Percentiles rank a stretch among this genome's conserved stretches.
Evolutionary conservation across 2,888 invertebrate genomes (phyloP).

Genomic region (Aporophyla nigra): DNA sequence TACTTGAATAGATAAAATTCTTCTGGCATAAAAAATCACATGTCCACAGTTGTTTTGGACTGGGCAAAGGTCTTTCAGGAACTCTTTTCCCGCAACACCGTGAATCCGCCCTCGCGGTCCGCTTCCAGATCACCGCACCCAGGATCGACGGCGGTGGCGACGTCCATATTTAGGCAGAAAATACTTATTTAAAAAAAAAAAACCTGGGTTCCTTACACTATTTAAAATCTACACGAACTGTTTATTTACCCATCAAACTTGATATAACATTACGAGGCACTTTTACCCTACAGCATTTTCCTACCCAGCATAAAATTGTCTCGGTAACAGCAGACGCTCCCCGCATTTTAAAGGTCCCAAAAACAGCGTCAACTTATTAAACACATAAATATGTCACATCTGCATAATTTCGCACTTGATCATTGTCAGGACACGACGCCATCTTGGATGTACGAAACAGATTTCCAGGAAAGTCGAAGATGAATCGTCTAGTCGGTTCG

Average conservation of each 20-base stretch:
- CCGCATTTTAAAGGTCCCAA: conserved; percentile 16
- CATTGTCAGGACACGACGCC: conserved; percentile 64
- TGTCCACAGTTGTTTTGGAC: neutral
- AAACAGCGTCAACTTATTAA: conserved; percentile 49
- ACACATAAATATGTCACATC: conserved; percentile 58
- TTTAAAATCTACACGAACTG: neutral
- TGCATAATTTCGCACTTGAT: conserved; percentile 59
- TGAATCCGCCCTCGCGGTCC: too few species aligned
- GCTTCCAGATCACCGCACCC: too few species aligned
- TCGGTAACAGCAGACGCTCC: neutral
- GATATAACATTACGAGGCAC: too few species aligned
- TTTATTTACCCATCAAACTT: neutral
- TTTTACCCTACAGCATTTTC: neutral
- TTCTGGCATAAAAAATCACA: neutral
- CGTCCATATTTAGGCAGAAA: too few species aligned
- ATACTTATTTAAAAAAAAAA: neutral
- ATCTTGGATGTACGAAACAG: conserved; percentile 69
- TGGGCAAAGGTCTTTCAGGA: too few species aligned
- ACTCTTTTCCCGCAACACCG: too few species aligned
- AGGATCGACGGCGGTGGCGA: too few species aligned
- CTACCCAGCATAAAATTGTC: neutral
- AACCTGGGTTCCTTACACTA: neutral
- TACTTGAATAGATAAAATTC: too few species aligned
- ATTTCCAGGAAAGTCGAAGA: conserved; percentile 73
- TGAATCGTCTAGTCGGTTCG: conserved; percentile 63